Base-by-base conservation (phyloP, 1,140 invertebrate species). In the Platyscapa corneri region DNA sequence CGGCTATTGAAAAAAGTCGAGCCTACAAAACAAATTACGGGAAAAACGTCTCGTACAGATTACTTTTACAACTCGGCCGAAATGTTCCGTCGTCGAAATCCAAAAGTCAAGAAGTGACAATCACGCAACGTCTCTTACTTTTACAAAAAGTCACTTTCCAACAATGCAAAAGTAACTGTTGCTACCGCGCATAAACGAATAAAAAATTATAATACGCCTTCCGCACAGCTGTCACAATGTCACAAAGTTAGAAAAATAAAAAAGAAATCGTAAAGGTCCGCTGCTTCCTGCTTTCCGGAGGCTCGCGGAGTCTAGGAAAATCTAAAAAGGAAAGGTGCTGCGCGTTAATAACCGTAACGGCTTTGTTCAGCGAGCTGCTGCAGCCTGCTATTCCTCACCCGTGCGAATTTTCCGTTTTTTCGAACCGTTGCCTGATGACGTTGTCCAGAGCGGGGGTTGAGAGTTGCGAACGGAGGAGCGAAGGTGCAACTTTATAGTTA, bases 401-500 rank as follows among this genome's bases (percentile, higher is more conserved):
- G 30, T 60, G 83, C 72, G 34, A 77, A 70, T 70, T 81, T 81
- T 60, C 34, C 76, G 42, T 84, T 75, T 76, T 76, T 75, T 76
- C 37, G 30, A 37, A 10, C 18, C 72, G 6, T 46, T 46, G 39
- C 39, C 39, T 34, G 3, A 20, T 23, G 67, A 37, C 32, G 67
- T n/a, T 23, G 39, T 75, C 12, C 12, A 32, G 18, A n/a, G 34
- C 3, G 27, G 8, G 16, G 70, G 30, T 37, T 3, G 46, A 12
- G 65, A 70, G 32, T 39, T 76, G 23, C 60, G 56, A 34, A 30
- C 56, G 60, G 18, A 32, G 34, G 37, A 8, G 7, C 8, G 70
- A 34, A 80, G 49, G 75, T 75, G 84, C 46, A 56, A 81, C 81
- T 84, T 88, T 86, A 86, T 67, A 83, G 78, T 86, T 83, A 65